Evolutionary conservation across 2,888 invertebrate species (phyloP).

Genomic region (Autographa pulchrina): DNA sequence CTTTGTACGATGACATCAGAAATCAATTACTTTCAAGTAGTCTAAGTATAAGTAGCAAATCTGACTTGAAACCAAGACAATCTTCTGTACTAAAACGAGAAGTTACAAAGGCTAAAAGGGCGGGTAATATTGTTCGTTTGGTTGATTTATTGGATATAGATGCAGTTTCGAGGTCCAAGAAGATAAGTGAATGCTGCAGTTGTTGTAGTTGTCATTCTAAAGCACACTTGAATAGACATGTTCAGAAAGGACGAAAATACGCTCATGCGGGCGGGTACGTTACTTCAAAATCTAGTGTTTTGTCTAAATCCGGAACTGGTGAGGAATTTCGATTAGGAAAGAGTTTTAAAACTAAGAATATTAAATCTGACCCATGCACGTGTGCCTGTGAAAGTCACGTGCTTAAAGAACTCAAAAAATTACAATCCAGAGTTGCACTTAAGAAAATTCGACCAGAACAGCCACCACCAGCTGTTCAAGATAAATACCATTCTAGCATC

Average conservation of each 20-base stretch:
- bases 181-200: conserved; percentile 70
- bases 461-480: conserved; percentile 6
- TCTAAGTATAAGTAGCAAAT: conserved; percentile 58
- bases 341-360: conserved; percentile 66
- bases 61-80: conserved; percentile 54
- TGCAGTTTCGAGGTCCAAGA: conserved; percentile 57
- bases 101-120: conserved; percentile 56
- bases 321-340: conserved; percentile 50
- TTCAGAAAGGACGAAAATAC: conserved; percentile 52
- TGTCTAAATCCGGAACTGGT: conserved; percentile 48
- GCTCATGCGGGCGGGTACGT: conserved; percentile 35
- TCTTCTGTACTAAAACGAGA: conserved; percentile 32
- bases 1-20: conserved; percentile 74
- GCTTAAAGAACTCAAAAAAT: conserved; percentile 58
- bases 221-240: conserved; percentile 35
- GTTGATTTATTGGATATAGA: conserved; percentile 71
- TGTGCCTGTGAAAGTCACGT: conserved; percentile 61
- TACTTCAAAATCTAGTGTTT: conserved; percentile 55
- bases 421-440: conserved; percentile 49
- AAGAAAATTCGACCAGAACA: conserved; percentile 47
- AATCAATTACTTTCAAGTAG: conserved; percentile 69
- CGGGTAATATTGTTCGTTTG: conserved; percentile 64
- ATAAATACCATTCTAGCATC: not conserved
- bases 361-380: conserved; percentile 75
- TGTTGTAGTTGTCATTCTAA: conserved; percentile 72